Evolutionary conservation across 2,797 vertebrate genomes (phyloP), one percentile per base, ranked within the genome.

Genomic region (Spheniscus humboldti): DNA sequence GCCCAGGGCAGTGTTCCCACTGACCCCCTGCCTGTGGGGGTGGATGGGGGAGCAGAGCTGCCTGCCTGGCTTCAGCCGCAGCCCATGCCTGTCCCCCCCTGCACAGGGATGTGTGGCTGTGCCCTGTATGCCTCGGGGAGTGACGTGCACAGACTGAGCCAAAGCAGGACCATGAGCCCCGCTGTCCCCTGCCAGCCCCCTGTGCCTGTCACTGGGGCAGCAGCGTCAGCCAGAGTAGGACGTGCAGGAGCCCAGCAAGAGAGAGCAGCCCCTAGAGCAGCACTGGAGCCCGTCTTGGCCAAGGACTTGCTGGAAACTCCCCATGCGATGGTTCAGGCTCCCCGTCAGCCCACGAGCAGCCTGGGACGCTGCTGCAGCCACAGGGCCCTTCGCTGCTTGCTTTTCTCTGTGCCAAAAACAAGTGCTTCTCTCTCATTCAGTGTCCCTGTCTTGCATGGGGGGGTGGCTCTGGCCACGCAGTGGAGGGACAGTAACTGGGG

Each of bases 61-160:
- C 60, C 18, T 52, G 13, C 31, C 22, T 2, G 2, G 39, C 69
- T 91, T 39, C 5, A 8, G 47, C 47, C 1, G 4, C 56, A 81
- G 60, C 47, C 37, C 1, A 0, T 39, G 5, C 24, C 35, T 69
- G 50, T 69, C 24, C 20, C 41, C 56, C 4, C 11, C 18, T 30
- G 27, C 0, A 0, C 0, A 9, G 25, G 52, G 31, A 6, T 0
- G 0, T 11, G 59, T 2, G 9, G 30, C 13, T 60, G 33, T 1
- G 1, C 41, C 37, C 59, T 4, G 2, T 43, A 6, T 8, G 41
- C 52, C 28, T 56, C 28, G n/a, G 25, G 27, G 75, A 59, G 43
- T 77, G 47, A 53, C 0, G 6, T 28, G 62, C 25, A 17, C 23
- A 17, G 71, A 2, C 28, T 28, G 31, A 71, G 68, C 23, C 17